phyloP scores from a whole-genome alignment of 2,888 invertebrate species.

The Eilema depressum region DNA sequence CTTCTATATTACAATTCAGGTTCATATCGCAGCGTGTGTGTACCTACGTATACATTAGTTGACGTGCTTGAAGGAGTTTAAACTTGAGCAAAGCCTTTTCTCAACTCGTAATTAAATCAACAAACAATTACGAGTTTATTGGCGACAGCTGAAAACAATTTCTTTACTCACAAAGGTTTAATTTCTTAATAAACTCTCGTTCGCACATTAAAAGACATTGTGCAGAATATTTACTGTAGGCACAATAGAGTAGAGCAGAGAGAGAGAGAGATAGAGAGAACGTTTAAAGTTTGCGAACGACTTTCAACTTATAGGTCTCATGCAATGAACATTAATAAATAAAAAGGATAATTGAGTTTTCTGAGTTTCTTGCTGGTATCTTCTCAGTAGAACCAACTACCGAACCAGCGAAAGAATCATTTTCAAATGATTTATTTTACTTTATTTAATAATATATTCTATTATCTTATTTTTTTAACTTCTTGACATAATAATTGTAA shows the following conservation, averaged over 20 bases:
- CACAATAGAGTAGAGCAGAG: not conserved
- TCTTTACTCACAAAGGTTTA: constrained; percentile 18
- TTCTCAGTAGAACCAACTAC: too few relatives aligned
- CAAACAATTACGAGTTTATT: constrained; percentile 34
- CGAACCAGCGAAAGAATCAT: too few relatives aligned
- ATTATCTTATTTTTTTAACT: too few relatives aligned
- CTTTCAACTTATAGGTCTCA: too few relatives aligned
- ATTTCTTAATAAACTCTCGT: not conserved
- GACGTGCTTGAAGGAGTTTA: not conserved
- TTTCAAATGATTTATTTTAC: too few relatives aligned
- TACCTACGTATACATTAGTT: not conserved
- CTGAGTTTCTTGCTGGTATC: too few relatives aligned
- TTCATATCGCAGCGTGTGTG: not conserved
- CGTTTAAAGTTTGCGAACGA: too few relatives aligned
- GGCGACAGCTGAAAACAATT: constrained; percentile 24
- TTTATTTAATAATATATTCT: too few relatives aligned
- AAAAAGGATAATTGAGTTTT: too few relatives aligned
- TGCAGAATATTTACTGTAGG: constrained; percentile 1
- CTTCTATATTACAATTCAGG: not conserved
- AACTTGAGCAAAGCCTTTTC: not conserved
- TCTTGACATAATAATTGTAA: too few relatives aligned
- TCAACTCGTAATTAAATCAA: constrained; percentile 16
- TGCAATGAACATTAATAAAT: too few relatives aligned
- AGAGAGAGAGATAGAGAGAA: not conserved
- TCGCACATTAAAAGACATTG: not conserved